These are phyloP conservation scores for Dendrocincla fuliginosa DNA, from an alignment of 2,797 vertebrate species.

Conservation along the genomic window DNA sequence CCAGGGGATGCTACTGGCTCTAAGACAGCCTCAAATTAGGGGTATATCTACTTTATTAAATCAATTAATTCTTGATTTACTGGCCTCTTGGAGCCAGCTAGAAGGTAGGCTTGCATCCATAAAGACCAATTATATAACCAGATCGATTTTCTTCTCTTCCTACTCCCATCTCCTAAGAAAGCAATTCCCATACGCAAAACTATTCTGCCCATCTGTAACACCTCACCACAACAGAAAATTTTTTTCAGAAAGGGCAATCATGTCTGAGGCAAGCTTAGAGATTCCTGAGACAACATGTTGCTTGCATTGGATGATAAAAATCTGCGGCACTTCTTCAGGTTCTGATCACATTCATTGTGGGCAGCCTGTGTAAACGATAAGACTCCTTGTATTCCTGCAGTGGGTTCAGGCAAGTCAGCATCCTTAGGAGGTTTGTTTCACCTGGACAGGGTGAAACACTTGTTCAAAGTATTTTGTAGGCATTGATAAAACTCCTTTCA, in stretches of 20 bases:
- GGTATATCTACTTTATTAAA: neutral
- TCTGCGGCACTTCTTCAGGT: neutral
- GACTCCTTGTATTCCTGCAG: neutral
- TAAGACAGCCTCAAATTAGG: neutral
- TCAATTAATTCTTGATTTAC: neutral
- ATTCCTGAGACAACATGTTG: neutral
- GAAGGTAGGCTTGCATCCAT: neutral
- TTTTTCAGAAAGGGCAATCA: neutral
- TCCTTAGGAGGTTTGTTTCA: neutral
- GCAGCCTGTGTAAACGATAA: neutral
- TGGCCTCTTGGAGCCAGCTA: neutral
- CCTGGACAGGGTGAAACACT: neutral
- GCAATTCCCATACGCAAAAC: neutral
- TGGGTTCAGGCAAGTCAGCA: neutral
- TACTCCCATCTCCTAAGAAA: neutral
- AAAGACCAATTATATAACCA: neutral
- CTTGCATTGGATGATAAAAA: neutral
- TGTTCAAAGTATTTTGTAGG: neutral
- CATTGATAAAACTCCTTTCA: neutral
- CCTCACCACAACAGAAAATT: neutral
- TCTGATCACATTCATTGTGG: neutral
- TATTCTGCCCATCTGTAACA: neutral
- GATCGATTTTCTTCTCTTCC: neutral
- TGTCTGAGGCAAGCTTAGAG: neutral
- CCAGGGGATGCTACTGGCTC: neutral